These are phyloP conservation scores for Isaurus tuberculatus DNA, from an alignment of 92 coral and sea anemone species.

Conservation along the genomic window DNA sequence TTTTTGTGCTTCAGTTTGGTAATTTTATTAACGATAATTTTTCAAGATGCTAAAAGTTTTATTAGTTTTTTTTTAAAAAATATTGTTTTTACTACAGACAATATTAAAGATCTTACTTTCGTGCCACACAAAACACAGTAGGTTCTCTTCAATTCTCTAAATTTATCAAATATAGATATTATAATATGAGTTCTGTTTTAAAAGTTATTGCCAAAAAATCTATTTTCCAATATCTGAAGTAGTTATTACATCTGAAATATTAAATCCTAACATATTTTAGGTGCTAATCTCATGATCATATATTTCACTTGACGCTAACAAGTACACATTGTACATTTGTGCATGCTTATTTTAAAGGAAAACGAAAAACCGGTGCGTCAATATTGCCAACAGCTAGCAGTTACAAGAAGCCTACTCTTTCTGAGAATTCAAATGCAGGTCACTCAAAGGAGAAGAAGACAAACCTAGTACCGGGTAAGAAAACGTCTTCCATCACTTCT, in stretches of 20 bases:
- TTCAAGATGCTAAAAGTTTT: no score
- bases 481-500: neutral
- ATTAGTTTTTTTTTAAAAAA: no score
- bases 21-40: no score
- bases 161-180: no score
- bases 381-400: neutral
- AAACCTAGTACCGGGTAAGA: neutral
- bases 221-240: neutral
- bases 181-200: no score
- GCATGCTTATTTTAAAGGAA: constrained; percentile 42
- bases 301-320: constrained; percentile 1
- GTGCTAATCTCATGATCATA: neutral
- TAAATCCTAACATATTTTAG: neutral
- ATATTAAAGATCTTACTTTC: no score
- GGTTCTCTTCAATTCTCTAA: no score
- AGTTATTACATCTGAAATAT: neutral
- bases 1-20: no score
- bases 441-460: constrained; percentile 3
- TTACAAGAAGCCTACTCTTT: neutral
- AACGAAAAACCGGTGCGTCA: neutral
- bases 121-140: no score
- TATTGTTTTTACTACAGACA: no score
- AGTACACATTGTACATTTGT: constrained; percentile 19
- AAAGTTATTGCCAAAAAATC: no score
- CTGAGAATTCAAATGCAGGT: neutral